A percentile compares a stretch with the other conserved stretches of the same genome.
Evolutionary conservation across 2,113 vertebrate species (phyloP).

Genomic region (Nycticorax nycticorax): DNA sequence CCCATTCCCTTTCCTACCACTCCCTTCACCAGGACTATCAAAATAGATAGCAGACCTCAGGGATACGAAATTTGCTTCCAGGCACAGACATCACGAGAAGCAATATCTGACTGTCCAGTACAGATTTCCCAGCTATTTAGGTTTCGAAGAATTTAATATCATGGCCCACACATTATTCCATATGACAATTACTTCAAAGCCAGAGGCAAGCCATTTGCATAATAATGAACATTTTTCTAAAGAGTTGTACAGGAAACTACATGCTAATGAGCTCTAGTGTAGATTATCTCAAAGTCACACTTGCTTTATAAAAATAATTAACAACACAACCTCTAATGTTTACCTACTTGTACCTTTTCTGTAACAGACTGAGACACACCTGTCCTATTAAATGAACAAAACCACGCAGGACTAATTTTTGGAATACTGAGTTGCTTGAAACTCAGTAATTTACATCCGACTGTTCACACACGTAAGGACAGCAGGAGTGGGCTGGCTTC

Average conservation of each 20-base stretch:
- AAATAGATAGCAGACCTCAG: neutral
- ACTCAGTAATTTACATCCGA: fast-evolving
- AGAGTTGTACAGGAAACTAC: neutral
- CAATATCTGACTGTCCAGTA: neutral
- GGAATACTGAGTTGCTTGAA: neutral
- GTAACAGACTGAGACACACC: neutral
- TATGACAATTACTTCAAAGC: constrained; percentile 27
- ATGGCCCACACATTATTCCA: neutral
- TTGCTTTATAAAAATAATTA: neutral
- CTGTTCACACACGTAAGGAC: fast-evolving
- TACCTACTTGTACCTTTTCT: neutral
- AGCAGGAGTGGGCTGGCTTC: neutral
- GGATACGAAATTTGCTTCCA: neutral
- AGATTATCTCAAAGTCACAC: neutral
- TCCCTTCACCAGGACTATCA: neutral
- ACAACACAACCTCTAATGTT: neutral
- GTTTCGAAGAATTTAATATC: neutral
- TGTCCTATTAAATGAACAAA: neutral
- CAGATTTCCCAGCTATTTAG: neutral
- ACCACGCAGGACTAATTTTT: neutral
- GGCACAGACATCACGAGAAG: neutral
- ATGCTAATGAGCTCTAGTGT: neutral
- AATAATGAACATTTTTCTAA: constrained; percentile 26
- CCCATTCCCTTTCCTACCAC: neutral
- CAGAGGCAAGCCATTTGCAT: constrained; percentile 36